Evolutionary conservation across 2,888 invertebrate genomes (phyloP), one percentile per base, ranked within the genome.

Genomic region (Drosophila atripex): DNA sequence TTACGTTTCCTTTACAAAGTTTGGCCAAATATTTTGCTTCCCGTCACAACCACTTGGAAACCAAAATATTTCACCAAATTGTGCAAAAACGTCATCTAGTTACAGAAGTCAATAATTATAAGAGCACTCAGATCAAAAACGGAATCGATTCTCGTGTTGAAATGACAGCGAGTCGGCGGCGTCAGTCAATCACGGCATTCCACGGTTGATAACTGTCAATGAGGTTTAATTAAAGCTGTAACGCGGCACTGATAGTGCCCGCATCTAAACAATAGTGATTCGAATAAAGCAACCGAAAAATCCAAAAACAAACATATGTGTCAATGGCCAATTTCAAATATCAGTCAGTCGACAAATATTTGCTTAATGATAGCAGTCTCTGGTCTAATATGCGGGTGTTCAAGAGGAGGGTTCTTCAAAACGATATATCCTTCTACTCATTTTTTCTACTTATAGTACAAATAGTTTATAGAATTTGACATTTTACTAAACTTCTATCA

Each of bases 331-430:
- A 78, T 46, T 54, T 71, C 38, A 25, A 43, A 23, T n/a, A 51
- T 46, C 35, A 41, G 23, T 23, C 50, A 61, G 68, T 56, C 69
- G 47, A 71, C 87, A 80, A 87, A 85, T 83, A 83, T 83, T 87
- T 83, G 77, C 76, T 66, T 60, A 58, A 45, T 41, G 80, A 80
- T 86, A 80, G 86, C 63, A 23, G 8, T 18, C 3, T 6, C 5
- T 0, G 3, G 51, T 4, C 35, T 21, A 16, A 55, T 39, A 69
- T 53, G 69, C 56, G 46, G 59, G 49, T 28, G 16, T 4, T 12
- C 1, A 12, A 12, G 6, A n/a, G n/a, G 18, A 9, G 11, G 18
- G 39, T 16, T 16, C 18, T 18, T 4, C 18, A 9, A 11, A 41
- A 18, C 9, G 39, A 41, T 18, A 18, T 18, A 7, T 0, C 18